These are phyloP conservation scores for Uropsilus gracilis DNA, from an alignment of 2,113 vertebrate species.

Conservation along the genomic window DNA sequence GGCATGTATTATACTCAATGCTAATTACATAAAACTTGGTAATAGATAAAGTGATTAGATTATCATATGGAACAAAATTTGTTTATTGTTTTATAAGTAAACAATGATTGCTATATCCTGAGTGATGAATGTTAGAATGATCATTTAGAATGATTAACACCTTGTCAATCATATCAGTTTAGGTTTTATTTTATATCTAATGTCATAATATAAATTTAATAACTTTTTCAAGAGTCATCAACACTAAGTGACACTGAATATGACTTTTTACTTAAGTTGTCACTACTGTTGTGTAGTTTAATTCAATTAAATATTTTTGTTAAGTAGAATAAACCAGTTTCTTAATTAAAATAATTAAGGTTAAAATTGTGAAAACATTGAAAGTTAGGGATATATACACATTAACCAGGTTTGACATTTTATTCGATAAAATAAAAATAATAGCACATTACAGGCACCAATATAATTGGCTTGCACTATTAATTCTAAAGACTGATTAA, in stretches of 20 bases:
- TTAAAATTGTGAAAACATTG: neutral
- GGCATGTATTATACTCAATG: neutral
- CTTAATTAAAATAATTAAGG: neutral
- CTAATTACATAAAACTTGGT: constrained; percentile 12
- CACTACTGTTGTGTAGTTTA: no score
- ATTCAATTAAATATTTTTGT: neutral
- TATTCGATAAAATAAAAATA: neutral
- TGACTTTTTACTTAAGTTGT: neutral
- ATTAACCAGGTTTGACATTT: neutral
- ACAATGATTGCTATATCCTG: neutral
- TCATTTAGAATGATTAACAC: neutral
- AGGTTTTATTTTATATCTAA: neutral
- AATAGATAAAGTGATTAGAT: neutral
- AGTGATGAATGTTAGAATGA: neutral
- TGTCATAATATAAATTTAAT: neutral
- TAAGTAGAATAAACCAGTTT: neutral
- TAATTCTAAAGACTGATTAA: neutral
- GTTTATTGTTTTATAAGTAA: neutral
- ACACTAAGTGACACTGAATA: neutral
- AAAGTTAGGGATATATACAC: neutral
- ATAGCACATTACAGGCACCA: neutral
- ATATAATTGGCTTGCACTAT: neutral
- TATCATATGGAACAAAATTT: neutral
- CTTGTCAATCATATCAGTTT: neutral
- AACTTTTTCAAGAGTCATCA: neutral